Percentiles rank a stretch among this genome's conserved stretches.
These are phyloP conservation scores for Ctenodactylus gundi DNA, from an alignment of 2,113 vertebrate species.

Conservation along the genomic window DNA sequence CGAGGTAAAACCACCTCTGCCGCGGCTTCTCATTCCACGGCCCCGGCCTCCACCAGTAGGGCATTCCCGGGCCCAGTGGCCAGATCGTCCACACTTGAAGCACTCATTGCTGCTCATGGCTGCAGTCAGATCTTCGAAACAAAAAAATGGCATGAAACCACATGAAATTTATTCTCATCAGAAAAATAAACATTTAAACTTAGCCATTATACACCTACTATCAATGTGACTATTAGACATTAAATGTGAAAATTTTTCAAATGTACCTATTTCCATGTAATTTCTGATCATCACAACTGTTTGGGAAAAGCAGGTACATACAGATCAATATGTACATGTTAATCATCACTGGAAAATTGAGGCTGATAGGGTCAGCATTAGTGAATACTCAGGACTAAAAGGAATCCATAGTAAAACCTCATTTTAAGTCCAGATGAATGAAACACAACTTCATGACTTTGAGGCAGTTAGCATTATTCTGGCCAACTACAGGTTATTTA, in stretches of 20 bases:
- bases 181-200: background rate
- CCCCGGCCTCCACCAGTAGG: slow-evolving; percentile 92
- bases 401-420: background rate
- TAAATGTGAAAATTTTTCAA: background rate
- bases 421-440: background rate
- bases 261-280: background rate
- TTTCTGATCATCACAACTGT: background rate
- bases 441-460: background rate
- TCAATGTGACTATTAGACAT: background rate
- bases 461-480: background rate
- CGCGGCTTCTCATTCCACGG: slow-evolving; percentile 91
- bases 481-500: background rate
- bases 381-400: background rate
- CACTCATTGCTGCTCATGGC: slow-evolving; percentile 97
- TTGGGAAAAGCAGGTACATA: background rate
- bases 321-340: background rate
- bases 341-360: background rate
- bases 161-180: background rate
- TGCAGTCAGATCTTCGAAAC: slow-evolving; percentile 82
- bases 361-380: background rate
- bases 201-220: background rate
- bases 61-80: slow-evolving; percentile 98
- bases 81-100: slow-evolving; percentile 96
- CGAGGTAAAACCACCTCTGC: slow-evolving; percentile 88
- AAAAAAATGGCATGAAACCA: background rate